Evolutionary conservation across 2,797 vertebrate species (phyloP), one percentile per base, ranked within the genome.

Genomic region (Lophotriccus pileatus): DNA sequence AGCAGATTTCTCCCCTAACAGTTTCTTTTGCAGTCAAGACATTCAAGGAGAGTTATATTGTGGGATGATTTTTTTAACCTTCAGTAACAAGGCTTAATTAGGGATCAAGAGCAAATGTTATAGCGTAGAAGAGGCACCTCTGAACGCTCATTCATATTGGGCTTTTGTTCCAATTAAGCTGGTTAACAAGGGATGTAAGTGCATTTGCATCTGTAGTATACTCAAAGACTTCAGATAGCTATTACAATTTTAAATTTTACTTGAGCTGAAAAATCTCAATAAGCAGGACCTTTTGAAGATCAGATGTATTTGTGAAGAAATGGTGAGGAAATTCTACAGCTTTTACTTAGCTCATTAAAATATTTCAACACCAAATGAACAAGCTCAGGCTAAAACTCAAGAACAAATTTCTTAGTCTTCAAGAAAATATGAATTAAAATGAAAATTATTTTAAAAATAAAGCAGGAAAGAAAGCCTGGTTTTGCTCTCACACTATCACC

Each of bases 161-260:
- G 63, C 64, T 79, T 96, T 95, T 96, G 90, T 94, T 94, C 90
- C 95, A 94, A 97, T 97, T 96, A 83, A 90, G 58, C 84, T 96
- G 82, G 86, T 89, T 97, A 97, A 94, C 87, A 92, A 90, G 72
- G 68, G 84, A 86, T 86, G 66, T 46, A 87, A 89, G 59, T 86
- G 52, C 34, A 85, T 90, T 91, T 73, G 53, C 88, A 93, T 86
- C 74, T 82, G 73, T 95, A 95, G 70, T 66, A 74, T 36, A 14
- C 80, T 85, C 89, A 94, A 86, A 84, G 76, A 90, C 88, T 95
- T 96, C 75, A 86, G 76, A 95, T 49, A 95, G 94, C 70, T 89
- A 96, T 95, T 97, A 95, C 32, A 90, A 94, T 97, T 97, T 95
- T 73, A 95, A 96, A 97, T 96, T 72, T 87, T 79, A 87, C 37